These are phyloP conservation scores for Limnephilus auricula DNA, from an alignment of 2,888 invertebrate genomes.

Conservation along the genomic window DNA sequence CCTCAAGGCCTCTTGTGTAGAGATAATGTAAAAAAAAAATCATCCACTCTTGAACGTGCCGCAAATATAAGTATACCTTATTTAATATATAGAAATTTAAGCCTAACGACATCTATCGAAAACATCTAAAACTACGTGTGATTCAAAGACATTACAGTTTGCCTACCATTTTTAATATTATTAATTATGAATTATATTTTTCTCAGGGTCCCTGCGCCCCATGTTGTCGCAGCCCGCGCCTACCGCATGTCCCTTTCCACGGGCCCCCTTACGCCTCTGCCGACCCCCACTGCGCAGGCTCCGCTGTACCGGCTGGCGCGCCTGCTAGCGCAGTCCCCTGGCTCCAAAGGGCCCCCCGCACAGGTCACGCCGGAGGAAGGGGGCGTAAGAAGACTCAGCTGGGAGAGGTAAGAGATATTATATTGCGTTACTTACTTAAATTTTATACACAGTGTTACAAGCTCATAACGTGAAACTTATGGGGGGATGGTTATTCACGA, in stretches of 20 bases:
- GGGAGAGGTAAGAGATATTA: conserved; percentile 78
- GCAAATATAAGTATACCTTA: too few relatives aligned
- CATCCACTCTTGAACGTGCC: too few relatives aligned
- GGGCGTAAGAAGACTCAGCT: conserved; percentile 79
- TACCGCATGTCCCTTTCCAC: conserved; percentile 73
- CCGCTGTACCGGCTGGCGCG: conserved; percentile 67
- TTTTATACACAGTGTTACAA: too few relatives aligned
- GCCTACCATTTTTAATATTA: too few relatives aligned
- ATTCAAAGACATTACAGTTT: too few relatives aligned
- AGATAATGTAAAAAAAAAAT: too few relatives aligned
- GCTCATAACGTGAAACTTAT: too few relatives aligned
- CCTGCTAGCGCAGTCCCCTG: conserved; percentile 60
- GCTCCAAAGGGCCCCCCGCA: conserved; percentile 18
- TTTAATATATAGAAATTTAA: too few relatives aligned
- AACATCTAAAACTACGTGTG: too few relatives aligned
- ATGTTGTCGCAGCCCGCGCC: conserved; percentile 78
- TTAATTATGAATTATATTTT: background rate
- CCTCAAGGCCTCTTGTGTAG: too few relatives aligned
- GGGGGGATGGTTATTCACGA: too few relatives aligned
- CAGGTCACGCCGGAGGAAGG: conserved; percentile 70
- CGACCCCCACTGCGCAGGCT: conserved; percentile 56
- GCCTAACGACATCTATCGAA: too few relatives aligned
- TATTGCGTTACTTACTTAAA: background rate
- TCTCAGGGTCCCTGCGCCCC: conserved; percentile 78
- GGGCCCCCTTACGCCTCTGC: conserved; percentile 68